Percentiles rank a stretch among this genome's conserved stretches.
These are phyloP conservation scores for Hedya salicella DNA, from an alignment of 2,888 invertebrate genomes.

Conservation along the genomic window DNA sequence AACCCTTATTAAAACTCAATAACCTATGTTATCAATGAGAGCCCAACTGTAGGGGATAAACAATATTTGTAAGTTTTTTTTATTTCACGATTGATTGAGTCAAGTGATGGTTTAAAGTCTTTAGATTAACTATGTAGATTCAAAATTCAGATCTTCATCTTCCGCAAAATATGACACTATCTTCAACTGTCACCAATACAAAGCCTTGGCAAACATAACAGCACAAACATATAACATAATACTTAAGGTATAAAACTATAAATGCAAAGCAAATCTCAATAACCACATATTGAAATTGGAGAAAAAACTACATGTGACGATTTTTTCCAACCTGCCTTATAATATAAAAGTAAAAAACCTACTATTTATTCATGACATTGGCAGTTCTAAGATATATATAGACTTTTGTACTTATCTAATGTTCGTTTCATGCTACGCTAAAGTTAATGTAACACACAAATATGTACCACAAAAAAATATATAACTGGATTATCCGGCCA, in stretches of 20 bases:
- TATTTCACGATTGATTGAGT: too few relatives aligned
- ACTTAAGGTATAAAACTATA: neutral
- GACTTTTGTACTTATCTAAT: neutral
- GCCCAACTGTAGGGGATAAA: too few relatives aligned
- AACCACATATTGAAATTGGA: constrained; percentile 16
- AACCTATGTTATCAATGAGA: too few relatives aligned
- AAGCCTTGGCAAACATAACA: neutral
- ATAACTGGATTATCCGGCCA: neutral
- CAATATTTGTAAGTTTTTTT: too few relatives aligned
- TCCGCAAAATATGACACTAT: constrained; percentile 15
- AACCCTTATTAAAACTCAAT: too few relatives aligned
- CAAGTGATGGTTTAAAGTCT: too few relatives aligned
- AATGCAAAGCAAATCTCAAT: constrained; percentile 39
- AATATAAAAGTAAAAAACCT: constrained; percentile 2
- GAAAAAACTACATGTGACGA: neutral
- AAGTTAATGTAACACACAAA: neutral
- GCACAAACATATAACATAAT: neutral
- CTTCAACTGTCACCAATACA: constrained; percentile 9
- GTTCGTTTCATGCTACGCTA: neutral
- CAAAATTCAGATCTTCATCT: neutral
- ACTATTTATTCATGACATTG: constrained; percentile 5
- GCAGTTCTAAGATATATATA: constrained; percentile 8
- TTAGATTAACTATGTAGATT: too few relatives aligned
- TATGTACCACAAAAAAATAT: too few relatives aligned
- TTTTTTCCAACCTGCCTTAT: neutral